Percentiles rank a stretch among this genome's conserved stretches.
phyloP scores from a whole-genome alignment of 2,888 invertebrate genomes.

The Ganaspis brasiliensis region DNA sequence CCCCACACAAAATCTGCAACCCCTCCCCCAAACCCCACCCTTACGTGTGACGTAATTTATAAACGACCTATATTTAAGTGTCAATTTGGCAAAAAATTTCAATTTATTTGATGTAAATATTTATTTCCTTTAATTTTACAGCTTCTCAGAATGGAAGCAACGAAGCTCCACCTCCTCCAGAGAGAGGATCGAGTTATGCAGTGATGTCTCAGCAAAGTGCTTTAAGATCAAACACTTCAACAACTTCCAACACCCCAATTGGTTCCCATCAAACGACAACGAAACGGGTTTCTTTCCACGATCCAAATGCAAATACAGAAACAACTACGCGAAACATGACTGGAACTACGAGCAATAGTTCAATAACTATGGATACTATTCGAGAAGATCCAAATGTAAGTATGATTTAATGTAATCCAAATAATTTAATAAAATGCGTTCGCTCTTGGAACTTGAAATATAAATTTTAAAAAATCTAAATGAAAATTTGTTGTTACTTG shows the following conservation, averaged over 20 bases:
- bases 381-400: slow-evolving; percentile 93
- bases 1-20: too few species aligned
- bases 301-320: slow-evolving; percentile 80
- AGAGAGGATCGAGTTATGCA: slow-evolving; percentile 93
- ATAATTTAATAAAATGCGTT: too few species aligned
- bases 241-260: slow-evolving; percentile 74
- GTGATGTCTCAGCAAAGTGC: slow-evolving; percentile 88
- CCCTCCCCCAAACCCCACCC: too few species aligned
- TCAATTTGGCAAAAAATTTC: background rate
- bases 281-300: slow-evolving; percentile 90
- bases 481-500: too few species aligned
- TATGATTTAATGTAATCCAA: slow-evolving; percentile 61
- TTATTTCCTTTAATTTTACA: slow-evolving; percentile 48
- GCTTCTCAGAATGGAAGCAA: slow-evolving; percentile 74
- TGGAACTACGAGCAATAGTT: slow-evolving; percentile 78
- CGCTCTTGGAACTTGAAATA: too few species aligned
- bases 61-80: too few species aligned
- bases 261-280: slow-evolving; percentile 75
- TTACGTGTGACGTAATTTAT: too few species aligned
- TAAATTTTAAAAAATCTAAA: too few species aligned
- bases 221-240: slow-evolving; percentile 78
- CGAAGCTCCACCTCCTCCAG: slow-evolving; percentile 88
- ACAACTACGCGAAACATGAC: slow-evolving; percentile 74
- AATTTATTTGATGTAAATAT: background rate
- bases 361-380: slow-evolving; percentile 82